Conservation (phyloP, 1,140 invertebrate genomes). For the Sweltsa coloradensis region DNA sequence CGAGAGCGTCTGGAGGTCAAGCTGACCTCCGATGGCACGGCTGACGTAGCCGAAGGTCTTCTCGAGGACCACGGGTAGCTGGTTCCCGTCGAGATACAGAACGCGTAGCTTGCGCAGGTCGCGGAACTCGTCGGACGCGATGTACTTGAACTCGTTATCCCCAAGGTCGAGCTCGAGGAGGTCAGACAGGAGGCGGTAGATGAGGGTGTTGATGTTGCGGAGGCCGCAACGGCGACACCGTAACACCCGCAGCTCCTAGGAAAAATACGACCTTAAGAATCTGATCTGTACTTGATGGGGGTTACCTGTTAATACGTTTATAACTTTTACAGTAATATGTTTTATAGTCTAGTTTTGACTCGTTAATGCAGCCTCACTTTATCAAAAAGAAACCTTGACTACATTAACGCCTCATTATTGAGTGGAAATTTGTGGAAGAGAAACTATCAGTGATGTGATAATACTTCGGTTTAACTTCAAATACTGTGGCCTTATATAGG, state of each 20-base stretch:
- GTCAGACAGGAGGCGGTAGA: conserved; percentile 57
- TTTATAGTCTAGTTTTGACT: too few species aligned
- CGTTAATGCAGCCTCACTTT: too few species aligned
- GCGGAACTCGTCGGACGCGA: conserved; percentile 57
- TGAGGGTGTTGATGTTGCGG: conserved; percentile 57
- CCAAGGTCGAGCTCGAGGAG: conserved; percentile 59
- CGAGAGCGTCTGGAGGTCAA: conserved; percentile 32
- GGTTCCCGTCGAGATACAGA: conserved; percentile 52
- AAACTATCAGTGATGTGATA: too few species aligned
- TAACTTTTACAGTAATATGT: too few species aligned
- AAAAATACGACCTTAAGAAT: conserved; percentile 18
- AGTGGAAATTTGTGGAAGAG: too few species aligned
- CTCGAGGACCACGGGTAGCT: conserved; percentile 58
- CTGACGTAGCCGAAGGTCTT: conserved; percentile 48
- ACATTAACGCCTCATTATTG: too few species aligned
- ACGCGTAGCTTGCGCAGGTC: conserved; percentile 51
- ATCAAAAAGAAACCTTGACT: too few species aligned
- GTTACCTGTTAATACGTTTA: too few species aligned
- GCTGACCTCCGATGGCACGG: conserved; percentile 12
- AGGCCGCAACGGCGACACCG: conserved; percentile 54
- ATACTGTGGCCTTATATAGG: too few species aligned
- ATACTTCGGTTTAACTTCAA: too few species aligned
- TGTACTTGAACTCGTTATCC: conserved; percentile 62
- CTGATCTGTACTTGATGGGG: too few species aligned
- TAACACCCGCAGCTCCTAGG: conserved; percentile 49